Evolutionary conservation across 2,888 invertebrate genomes (phyloP).

Genomic region (Andrena chrysosceles): DNA sequence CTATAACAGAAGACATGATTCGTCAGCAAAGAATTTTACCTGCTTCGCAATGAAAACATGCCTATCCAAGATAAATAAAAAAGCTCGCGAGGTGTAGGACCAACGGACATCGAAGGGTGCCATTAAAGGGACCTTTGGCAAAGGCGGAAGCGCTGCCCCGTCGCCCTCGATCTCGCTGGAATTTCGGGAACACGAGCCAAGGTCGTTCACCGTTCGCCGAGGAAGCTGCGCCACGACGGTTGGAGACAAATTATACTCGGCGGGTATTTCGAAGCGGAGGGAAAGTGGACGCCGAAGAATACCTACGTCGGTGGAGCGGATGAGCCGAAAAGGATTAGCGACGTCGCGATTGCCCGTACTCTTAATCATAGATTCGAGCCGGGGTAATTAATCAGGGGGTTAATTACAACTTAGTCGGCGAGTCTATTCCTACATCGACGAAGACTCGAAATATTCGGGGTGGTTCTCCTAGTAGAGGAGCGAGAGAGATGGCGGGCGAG

Average conservation of each 20-base stretch:
- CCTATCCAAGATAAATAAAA: no score
- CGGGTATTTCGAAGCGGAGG: neutral
- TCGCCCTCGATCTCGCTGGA: neutral
- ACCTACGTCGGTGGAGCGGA: neutral
- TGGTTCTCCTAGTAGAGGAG: constrained; percentile 57
- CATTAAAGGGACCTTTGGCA: no score
- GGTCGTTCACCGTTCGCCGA: neutral
- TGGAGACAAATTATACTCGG: neutral
- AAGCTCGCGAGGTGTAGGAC: no score
- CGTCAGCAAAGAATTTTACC: no score
- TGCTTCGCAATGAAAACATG: no score
- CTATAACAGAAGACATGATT: no score
- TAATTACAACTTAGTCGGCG: constrained; percentile 67
- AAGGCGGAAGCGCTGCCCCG: no score
- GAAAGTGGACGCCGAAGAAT: neutral
- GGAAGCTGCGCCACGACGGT: neutral
- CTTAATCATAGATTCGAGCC: constrained; percentile 47
- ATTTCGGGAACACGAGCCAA: neutral
- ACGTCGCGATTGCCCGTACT: constrained; percentile 41
- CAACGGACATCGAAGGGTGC: neutral
- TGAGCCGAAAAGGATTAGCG: constrained; percentile 14
- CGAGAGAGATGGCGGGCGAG: constrained; percentile 26
- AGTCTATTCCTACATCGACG: constrained; percentile 62
- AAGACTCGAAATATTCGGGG: constrained; percentile 69
- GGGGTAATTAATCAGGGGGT: constrained; percentile 68